phyloP scores from a whole-genome alignment of 2,113 vertebrate species.

The Cottus gobio region DNA sequence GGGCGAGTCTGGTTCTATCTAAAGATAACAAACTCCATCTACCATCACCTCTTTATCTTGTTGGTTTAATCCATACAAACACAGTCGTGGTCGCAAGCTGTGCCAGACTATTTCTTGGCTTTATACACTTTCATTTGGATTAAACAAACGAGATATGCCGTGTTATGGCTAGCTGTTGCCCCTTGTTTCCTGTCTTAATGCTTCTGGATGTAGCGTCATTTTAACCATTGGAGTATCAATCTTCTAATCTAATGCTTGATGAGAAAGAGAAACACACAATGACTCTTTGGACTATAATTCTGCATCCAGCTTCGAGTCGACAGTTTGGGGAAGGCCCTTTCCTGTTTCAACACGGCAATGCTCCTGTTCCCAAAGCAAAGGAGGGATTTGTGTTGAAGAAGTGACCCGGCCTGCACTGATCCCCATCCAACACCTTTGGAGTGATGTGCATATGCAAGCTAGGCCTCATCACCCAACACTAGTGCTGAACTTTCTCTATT shows the following conservation, averaged over 20 bases:
- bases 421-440: not conserved
- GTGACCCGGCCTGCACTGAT: not conserved
- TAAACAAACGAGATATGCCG: not conserved
- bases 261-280: not conserved
- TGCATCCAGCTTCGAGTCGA: not conserved
- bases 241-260: not conserved
- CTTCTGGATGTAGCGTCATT: not conserved
- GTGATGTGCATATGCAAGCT: not conserved
- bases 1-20: not conserved
- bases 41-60: constrained; percentile 1
- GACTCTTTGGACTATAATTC: not conserved
- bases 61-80: not conserved
- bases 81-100: not conserved
- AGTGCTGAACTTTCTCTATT: not conserved
- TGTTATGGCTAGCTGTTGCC: not conserved
- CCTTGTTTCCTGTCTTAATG: not conserved
- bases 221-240: not conserved
- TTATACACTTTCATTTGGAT: not conserved
- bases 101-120: not conserved
- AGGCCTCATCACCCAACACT: constrained; percentile 3
- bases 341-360: not conserved
- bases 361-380: not conserved
- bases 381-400: not conserved
- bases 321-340: not conserved
- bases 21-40: not conserved